Percentiles rank a stretch among this genome's conserved stretches.
Evolutionary conservation across 2,888 invertebrate species (phyloP).

Genomic region (Mactromeris polynyma): DNA sequence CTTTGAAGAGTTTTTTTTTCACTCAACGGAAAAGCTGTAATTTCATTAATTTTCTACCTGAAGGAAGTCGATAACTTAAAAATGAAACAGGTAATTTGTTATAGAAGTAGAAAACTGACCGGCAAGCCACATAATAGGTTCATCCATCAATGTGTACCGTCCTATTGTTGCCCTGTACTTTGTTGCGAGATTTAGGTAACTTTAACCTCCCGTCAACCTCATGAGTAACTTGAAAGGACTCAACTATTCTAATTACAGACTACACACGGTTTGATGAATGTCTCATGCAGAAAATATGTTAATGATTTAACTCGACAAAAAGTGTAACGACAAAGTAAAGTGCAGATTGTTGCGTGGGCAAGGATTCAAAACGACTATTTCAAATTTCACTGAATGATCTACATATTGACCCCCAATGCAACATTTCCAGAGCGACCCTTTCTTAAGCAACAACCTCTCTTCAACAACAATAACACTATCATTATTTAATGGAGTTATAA

Average conservation of each 20-base stretch:
- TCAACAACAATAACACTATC: too few species aligned
- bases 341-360: background rate
- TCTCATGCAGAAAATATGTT: background rate
- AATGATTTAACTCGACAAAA: background rate
- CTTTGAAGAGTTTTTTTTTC: background rate
- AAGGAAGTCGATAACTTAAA: background rate
- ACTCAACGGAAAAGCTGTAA: background rate
- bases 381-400: too few species aligned
- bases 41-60: background rate
- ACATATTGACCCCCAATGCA: too few species aligned
- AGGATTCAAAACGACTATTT: background rate
- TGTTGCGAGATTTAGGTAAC: background rate
- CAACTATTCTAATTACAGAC: conserved; percentile 13
- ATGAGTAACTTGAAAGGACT: background rate
- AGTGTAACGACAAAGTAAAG: background rate
- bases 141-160: background rate
- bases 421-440: too few species aligned
- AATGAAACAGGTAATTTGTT: conserved; percentile 2
- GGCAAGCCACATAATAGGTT: background rate
- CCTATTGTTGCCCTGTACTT: background rate
- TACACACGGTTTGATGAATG: background rate
- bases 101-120: background rate
- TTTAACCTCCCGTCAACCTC: background rate
- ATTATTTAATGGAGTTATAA: too few species aligned
- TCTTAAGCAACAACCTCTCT: too few species aligned